Conservation (phyloP, 2,113 vertebrate species). For the Heliornis fulica region DNA sequence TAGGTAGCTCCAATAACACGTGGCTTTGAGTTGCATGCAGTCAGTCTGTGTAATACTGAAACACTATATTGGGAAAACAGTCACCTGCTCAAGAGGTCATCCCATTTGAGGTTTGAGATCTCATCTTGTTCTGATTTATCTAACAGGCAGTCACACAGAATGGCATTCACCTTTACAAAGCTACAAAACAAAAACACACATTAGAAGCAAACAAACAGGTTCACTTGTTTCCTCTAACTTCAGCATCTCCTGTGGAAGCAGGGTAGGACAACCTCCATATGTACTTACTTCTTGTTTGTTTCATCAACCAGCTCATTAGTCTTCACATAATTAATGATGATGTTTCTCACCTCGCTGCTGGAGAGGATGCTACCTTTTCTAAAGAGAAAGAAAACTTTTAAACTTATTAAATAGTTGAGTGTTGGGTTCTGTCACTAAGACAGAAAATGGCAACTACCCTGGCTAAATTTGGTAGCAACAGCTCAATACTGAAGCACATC, state of each 20-base stretch:
- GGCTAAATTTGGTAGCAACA: not conserved
- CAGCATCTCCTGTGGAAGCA: not conserved
- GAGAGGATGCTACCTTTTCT: constrained; percentile 89
- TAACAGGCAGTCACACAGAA: constrained; percentile 90
- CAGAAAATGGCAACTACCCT: not conserved
- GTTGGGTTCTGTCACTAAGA: not conserved
- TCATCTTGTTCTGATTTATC: constrained; percentile 88
- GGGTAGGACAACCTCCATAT: not conserved
- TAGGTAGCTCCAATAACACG: not conserved
- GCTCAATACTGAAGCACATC: not conserved
- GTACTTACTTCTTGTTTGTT: constrained; percentile 89
- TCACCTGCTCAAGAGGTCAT: constrained; percentile 90
- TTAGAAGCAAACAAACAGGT: not conserved
- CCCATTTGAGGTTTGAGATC: constrained; percentile 86
- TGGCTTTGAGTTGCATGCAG: not conserved
- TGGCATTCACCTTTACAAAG: constrained; percentile 85
- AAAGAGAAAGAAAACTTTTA: not conserved
- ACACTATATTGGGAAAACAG: not conserved
- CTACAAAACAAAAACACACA: constrained; percentile 51
- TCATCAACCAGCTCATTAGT: constrained; percentile 86
- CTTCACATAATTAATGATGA: constrained; percentile 89
- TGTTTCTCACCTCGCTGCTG: constrained; percentile 81
- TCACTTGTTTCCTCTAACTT: not conserved
- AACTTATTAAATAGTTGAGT: not conserved
- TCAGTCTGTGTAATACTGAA: not conserved